phyloP scores from a whole-genome alignment of 2,888 invertebrate species.

The Trissonchulus latispiculum region DNA sequence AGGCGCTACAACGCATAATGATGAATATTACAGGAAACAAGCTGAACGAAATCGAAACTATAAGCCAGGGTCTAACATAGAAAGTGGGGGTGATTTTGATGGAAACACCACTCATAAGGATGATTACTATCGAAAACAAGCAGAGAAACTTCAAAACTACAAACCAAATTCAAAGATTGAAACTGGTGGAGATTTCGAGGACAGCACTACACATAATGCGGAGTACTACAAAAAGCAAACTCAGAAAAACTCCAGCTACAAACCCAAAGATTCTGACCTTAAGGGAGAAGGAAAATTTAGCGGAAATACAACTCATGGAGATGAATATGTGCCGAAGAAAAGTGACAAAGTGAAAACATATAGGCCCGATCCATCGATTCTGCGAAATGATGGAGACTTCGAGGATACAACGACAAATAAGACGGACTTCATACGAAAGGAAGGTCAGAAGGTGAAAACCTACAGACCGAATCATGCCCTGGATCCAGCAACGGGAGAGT shows the following conservation, averaged over 20 bases:
- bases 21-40: not conserved
- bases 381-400: not conserved
- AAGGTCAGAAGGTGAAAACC: not conserved
- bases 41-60: not conserved
- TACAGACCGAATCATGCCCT: not conserved
- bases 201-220: not conserved
- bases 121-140: slow-evolving; percentile 1
- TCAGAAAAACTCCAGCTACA: not conserved
- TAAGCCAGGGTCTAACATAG: not conserved
- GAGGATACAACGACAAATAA: not conserved
- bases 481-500: not conserved
- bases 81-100: not conserved
- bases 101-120: not conserved
- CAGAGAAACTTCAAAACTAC: not conserved
- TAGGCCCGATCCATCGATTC: not conserved
- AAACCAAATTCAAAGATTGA: not conserved
- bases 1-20: not conserved
- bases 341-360: not conserved
- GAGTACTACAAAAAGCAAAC: not conserved
- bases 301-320: not conserved
- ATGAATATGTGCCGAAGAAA: not conserved
- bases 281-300: not conserved
- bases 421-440: not conserved
- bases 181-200: not conserved
- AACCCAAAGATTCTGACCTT: not conserved